Evolutionary conservation across 2,888 invertebrate species (phyloP).

Genomic region (Thecocarcelia acutangulata): DNA sequence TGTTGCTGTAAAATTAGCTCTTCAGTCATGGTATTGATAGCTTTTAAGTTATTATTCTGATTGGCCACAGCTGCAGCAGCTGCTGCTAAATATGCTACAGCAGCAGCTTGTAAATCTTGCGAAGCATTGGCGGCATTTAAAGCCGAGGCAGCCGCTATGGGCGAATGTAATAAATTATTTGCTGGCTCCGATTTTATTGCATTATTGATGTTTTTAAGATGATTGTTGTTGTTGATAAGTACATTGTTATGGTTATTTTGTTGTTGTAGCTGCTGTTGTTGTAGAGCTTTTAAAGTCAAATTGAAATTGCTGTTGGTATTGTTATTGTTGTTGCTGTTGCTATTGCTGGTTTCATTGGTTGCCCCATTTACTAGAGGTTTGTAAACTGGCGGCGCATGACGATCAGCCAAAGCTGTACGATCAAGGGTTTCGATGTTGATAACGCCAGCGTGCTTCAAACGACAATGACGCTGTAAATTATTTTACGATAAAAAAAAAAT

Average conservation of each 20-base stretch:
- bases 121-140: slow-evolving; percentile 75
- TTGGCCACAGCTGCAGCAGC: slow-evolving; percentile 75
- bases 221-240: slow-evolving; percentile 68
- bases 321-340: slow-evolving; percentile 52
- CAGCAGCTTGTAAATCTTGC: slow-evolving; percentile 77
- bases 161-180: slow-evolving; percentile 67
- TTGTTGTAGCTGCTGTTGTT: slow-evolving; percentile 64
- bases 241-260: slow-evolving; percentile 58
- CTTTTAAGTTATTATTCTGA: slow-evolving; percentile 63
- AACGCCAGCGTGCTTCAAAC: slow-evolving; percentile 89
- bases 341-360: slow-evolving; percentile 72
- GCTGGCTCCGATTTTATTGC: slow-evolving; percentile 72
- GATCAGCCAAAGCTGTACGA: slow-evolving; percentile 73
- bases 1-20: slow-evolving; percentile 74
- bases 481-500: slow-evolving; percentile 40
- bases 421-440: slow-evolving; percentile 85
- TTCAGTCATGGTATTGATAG: slow-evolving; percentile 69
- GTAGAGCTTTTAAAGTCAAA: slow-evolving; percentile 70
- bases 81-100: slow-evolving; percentile 75
- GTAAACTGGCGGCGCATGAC: slow-evolving; percentile 76
- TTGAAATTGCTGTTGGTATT: slow-evolving; percentile 55
- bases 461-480: slow-evolving; percentile 87
- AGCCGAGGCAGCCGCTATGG: slow-evolving; percentile 71
- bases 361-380: slow-evolving; percentile 78
- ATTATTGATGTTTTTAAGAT: slow-evolving; percentile 66